Evolutionary conservation across 2,113 vertebrate species (phyloP), one percentile per base, ranked within the genome.

Genomic region (Nothobranchius kuhntae): DNA sequence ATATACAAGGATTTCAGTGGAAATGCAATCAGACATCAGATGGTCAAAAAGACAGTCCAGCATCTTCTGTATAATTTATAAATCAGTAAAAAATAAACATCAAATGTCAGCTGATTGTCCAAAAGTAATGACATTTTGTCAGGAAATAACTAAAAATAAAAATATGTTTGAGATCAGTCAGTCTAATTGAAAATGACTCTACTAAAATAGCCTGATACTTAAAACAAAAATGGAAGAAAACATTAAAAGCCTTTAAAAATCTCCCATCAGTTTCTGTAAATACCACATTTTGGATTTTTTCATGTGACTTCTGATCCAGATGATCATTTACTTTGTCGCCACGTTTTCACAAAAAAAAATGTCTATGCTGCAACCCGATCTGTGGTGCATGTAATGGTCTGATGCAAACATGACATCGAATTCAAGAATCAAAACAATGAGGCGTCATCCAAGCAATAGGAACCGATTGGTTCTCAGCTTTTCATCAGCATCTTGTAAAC

Each of bases 1-100:
- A 90, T 81, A 87, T 56, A 85, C 78, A 81, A 80, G 74, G 81
- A 89, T 88, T 87, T 88, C 57, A 56, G 72, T 71, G 78, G 45
- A 85, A 78, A 85, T 56, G 83, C 79, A 87, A 75, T 77, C 81
- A 80, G 68, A 73, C 75, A 68, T 90, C 89, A 89, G 89, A 85
- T 87, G 84, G 78, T 62, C 73, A 64, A 64, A 65, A 80, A 87
- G 60, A 82, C 73, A 67, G 66, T 80, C 67, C 66, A 80, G 80
- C 77, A 78, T 81, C 77, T 80, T 75, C 82, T 80, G 75, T 78
- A 77, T 64, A 60, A 65, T 82, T 78, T 78, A 40, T 69, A 71
- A 62, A 50, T 10, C 9, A 50, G 1, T 40, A 8, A 40, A 40
- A 40, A 40, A 9, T 21, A 21, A 21, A 21, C 21, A 21, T 21